Percentiles rank a stretch among this genome's conserved stretches.
phyloP scores from a whole-genome alignment of 1,140 invertebrate genomes.

The Tetragonula clypearis region DNA sequence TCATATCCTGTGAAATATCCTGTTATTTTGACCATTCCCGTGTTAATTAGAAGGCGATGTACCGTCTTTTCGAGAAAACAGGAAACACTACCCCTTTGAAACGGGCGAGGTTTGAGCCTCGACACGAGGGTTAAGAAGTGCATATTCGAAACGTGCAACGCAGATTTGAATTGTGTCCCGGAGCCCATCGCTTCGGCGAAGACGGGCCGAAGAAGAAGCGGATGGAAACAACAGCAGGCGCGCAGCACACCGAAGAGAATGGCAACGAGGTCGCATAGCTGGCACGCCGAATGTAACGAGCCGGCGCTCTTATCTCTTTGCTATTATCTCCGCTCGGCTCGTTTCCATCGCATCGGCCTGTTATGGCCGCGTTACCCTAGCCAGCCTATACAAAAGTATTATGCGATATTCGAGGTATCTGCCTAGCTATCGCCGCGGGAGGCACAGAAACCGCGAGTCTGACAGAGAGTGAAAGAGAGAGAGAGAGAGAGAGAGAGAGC shows the following conservation, averaged over 20 bases:
- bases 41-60: too few relatives aligned
- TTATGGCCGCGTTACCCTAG: conserved; percentile 41
- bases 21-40: too few relatives aligned
- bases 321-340: conserved; percentile 74
- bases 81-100: too few relatives aligned
- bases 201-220: conserved; percentile 18
- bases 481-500: neutral
- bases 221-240: conserved; percentile 50
- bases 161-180: too few relatives aligned
- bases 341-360: conserved; percentile 71
- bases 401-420: conserved; percentile 44
- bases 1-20: too few relatives aligned
- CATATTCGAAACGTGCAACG: too few relatives aligned
- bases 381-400: conserved; percentile 47
- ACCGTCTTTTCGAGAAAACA: too few relatives aligned
- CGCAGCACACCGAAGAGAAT: conserved; percentile 68
- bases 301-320: conserved; percentile 66
- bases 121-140: too few relatives aligned
- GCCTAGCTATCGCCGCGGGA: conserved; percentile 2
- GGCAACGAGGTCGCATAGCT: conserved; percentile 67
- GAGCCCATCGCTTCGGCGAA: neutral
- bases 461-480: neutral
- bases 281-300: conserved; percentile 69
- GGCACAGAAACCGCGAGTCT: neutral
- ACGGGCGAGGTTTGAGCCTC: too few relatives aligned